A percentile compares a stretch with the other conserved stretches of the same genome.
Conservation (phyloP, 1,140 invertebrate genomes). For the Chrysomallon squamiferum region DNA sequence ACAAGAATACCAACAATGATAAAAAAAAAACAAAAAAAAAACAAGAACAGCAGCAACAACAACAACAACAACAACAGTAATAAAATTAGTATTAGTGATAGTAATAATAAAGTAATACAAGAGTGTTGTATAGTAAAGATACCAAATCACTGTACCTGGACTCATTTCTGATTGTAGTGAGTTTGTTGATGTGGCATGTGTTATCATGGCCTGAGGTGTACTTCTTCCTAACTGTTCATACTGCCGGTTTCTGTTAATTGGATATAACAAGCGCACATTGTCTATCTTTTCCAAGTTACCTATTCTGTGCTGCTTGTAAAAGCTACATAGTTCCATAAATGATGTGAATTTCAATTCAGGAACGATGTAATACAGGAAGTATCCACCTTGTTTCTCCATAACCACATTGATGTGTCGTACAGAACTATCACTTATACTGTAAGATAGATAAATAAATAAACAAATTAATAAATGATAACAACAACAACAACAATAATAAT, state of each 20-base stretch:
- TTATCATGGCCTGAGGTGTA: too few relatives aligned
- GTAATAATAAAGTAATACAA: too few relatives aligned
- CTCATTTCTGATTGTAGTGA: too few relatives aligned
- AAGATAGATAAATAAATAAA: background rate
- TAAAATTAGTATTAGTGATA: too few relatives aligned
- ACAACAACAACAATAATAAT: background rate
- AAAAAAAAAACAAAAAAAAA: too few relatives aligned
- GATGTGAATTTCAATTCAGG: background rate
- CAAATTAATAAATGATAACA: background rate
- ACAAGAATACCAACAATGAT: too few relatives aligned
- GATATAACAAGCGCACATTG: background rate
- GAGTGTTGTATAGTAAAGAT: too few relatives aligned
- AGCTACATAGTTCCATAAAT: background rate
- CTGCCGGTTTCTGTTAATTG: background rate
- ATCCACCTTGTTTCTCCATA: background rate
- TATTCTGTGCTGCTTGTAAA: background rate
- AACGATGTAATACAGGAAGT: background rate
- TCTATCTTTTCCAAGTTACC: conserved; percentile 2
- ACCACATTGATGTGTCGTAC: background rate
- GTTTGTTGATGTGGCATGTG: too few relatives aligned
- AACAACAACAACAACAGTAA: too few relatives aligned
- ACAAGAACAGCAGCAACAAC: too few relatives aligned
- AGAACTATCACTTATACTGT: background rate
- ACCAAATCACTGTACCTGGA: too few relatives aligned
- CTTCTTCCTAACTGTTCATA: too few relatives aligned